Percentiles rank a stretch among this genome's conserved stretches.
These are phyloP conservation scores for Hemicentrotus pulcherrimus DNA, from an alignment of 35 echinoderm and acorn worm species.

Conservation along the genomic window DNA sequence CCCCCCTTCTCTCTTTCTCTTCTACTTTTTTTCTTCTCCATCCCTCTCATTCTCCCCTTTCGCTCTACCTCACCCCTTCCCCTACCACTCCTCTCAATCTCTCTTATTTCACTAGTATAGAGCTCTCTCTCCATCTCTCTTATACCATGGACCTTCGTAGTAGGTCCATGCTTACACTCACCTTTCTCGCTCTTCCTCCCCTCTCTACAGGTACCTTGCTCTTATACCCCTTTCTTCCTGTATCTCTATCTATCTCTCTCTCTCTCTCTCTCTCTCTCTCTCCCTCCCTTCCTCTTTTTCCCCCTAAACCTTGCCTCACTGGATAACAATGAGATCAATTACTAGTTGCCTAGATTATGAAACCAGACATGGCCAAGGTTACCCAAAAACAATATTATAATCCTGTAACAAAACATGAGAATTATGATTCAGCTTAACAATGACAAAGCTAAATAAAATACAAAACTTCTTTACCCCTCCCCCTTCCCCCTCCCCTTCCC, in stretches of 20 bases:
- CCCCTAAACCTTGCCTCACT: neutral
- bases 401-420: neutral
- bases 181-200: no score
- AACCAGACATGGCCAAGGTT: neutral
- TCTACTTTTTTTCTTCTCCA: neutral
- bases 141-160: no score
- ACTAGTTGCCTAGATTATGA: neutral
- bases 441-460: neutral
- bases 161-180: no score
- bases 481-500: no score
- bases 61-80: neutral
- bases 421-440: neutral
- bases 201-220: no score
- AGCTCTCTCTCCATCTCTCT: no score
- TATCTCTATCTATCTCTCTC: neutral
- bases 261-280: neutral
- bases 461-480: neutral
- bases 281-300: constrained; percentile 14
- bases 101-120: neutral
- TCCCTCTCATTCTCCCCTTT: neutral
- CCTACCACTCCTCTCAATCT: neutral
- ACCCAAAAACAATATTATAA: constrained; percentile 31
- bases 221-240: neutral
- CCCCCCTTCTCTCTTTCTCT: constrained; percentile 2
- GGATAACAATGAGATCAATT: neutral